Base-by-base conservation (phyloP, 2,113 vertebrate species). In the Burhinus bistriatus region DNA sequence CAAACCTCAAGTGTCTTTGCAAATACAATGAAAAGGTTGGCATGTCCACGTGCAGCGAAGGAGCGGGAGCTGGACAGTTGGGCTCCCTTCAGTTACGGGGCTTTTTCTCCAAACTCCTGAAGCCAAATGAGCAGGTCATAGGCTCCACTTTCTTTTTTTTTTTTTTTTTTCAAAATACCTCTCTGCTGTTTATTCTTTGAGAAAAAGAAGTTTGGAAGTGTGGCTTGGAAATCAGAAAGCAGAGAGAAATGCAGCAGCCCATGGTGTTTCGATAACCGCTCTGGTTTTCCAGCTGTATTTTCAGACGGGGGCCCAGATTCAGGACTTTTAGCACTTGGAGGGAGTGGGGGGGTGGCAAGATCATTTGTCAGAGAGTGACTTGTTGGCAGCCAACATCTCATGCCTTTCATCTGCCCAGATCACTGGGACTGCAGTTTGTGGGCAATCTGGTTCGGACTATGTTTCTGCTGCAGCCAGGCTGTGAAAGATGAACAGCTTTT, bases 191-290 rank as follows among this genome's bases (percentile, higher is more conserved):
- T 52, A 9, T 51, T 55, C 22, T 75, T 57, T 15, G 55, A 73
- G 65, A 15, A 23, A 54, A 62, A 62, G 18, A n/a, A 42, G 11
- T 15, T 71, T 23, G 51, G 51, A 15, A 29, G 6, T 9, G 49
- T 26, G 40, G 32, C 34, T 85, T 51, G 42, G 38, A 59, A 75
- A 57, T 22, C 16, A 52, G 65, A 34, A 34, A 49, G 42, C 49
- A n/a, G 59, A 47, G 45, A 70, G 73, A 49, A 58, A 45, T 5
- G 11, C 20, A 59, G 76, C 81, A 71, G 45, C 27, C 23, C 15
- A 0, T 0, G 14, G 34, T 6, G 51, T 22, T 68, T 16, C 32
- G 9, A 2, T 12, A 27, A 11, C 51, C 29, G 25, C 49, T 57
- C 52, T 25, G 49, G 6, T 40, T 69, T 47, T n/a, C 59, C 76